Conservation (phyloP, 2,113 vertebrate species). For the Albula goreensis region DNA sequence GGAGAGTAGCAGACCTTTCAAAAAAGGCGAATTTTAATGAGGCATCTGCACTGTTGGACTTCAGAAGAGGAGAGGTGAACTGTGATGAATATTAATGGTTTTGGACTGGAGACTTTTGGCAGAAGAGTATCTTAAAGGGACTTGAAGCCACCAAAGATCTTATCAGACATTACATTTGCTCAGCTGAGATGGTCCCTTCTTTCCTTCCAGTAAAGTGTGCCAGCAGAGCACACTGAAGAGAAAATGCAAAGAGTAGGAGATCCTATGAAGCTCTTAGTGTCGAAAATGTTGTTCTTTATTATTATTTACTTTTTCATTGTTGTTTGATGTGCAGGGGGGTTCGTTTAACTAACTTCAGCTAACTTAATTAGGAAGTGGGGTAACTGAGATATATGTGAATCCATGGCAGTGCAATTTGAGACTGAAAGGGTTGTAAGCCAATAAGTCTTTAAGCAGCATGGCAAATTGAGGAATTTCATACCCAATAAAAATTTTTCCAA, state of each 20-base stretch:
- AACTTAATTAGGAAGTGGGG: background rate
- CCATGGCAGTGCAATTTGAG: background rate
- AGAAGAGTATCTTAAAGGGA: background rate
- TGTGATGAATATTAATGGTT: slow-evolving; percentile 4
- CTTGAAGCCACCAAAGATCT: background rate
- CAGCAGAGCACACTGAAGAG: background rate
- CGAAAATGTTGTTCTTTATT: background rate
- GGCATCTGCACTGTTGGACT: slow-evolving; percentile 1
- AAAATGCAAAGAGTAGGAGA: background rate
- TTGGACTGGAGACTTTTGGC: slow-evolving; percentile 7
- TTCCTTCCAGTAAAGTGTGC: background rate
- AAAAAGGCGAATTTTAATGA: slow-evolving; percentile 6
- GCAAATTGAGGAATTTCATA: background rate
- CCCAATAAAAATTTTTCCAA: background rate
- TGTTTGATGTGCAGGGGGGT: background rate
- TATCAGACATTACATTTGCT: background rate
- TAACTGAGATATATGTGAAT: background rate
- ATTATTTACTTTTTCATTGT: background rate
- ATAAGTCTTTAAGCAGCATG: background rate
- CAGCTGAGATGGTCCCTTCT: background rate
- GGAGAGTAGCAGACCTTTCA: slow-evolving; percentile 4
- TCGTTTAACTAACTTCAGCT: background rate
- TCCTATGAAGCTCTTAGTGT: background rate
- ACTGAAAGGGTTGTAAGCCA: background rate
- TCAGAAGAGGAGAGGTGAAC: background rate